A percentile compares a stretch with the other conserved stretches of the same genome.
Evolutionary conservation across 2,888 invertebrate species (phyloP).

Genomic region (Sericinus montela): DNA sequence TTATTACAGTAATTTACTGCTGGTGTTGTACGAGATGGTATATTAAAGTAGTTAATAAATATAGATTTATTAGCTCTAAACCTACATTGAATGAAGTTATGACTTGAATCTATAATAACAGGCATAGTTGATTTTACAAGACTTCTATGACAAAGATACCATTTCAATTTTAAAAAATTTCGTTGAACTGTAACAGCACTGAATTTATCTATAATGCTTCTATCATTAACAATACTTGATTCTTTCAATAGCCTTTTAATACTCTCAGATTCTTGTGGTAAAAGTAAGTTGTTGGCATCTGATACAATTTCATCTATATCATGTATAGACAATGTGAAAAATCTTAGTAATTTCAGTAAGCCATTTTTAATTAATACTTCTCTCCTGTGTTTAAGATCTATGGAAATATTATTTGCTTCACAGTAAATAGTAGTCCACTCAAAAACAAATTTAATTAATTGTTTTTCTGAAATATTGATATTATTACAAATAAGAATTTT

Average conservation of each 20-base stretch:
- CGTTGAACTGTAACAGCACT: constrained; percentile 36
- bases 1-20: constrained; percentile 53
- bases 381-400: constrained; percentile 62
- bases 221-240: constrained; percentile 14
- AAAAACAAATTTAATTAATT: constrained; percentile 73
- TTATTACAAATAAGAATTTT: constrained; percentile 68
- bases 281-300: constrained; percentile 52
- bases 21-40: constrained; percentile 67
- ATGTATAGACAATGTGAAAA: constrained; percentile 47
- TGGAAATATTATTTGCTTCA: constrained; percentile 52
- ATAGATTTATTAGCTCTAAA: constrained; percentile 65
- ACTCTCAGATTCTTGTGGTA: constrained; percentile 28
- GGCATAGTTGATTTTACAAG: constrained; percentile 61
- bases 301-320: constrained; percentile 58
- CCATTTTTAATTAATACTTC: constrained; percentile 57
- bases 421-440: constrained; percentile 78
- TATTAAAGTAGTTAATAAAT: constrained; percentile 62
- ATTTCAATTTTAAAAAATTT: constrained; percentile 50
- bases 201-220: constrained; percentile 26
- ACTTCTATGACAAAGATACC: constrained; percentile 62
- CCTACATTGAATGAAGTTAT: constrained; percentile 49
- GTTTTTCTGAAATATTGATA: constrained; percentile 73
- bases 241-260: constrained; percentile 18
- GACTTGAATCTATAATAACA: constrained; percentile 53
- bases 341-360: constrained; percentile 67